Evolutionary conservation across 2,888 invertebrate species (phyloP).

Genomic region (Drosophila dives): DNA sequence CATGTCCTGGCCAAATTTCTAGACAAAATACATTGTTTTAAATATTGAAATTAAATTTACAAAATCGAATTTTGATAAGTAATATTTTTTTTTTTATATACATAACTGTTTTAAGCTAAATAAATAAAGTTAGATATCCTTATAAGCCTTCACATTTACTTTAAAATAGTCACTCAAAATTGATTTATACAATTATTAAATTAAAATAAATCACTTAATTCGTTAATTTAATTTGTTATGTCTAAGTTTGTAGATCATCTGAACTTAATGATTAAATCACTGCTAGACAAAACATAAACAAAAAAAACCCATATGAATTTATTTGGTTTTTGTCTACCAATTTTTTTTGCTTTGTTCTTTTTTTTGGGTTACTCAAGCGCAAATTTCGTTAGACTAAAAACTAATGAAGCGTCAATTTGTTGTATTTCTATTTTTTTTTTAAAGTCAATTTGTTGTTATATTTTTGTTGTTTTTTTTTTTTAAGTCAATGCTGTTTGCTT

Average conservation of each 20-base stretch:
- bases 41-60: not conserved
- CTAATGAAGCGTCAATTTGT: constrained; percentile 68
- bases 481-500: constrained; percentile 18
- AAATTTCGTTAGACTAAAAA: constrained; percentile 44
- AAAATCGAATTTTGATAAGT: not conserved
- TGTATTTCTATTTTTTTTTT: constrained; percentile 25
- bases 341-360: constrained; percentile 14
- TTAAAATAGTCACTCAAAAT: not conserved
- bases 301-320: not conserved
- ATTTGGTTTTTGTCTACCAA: not conserved
- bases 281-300: not conserved
- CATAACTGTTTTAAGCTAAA: too few relatives aligned
- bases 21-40: not conserved
- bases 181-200: not conserved
- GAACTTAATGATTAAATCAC: not conserved
- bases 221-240: too few relatives aligned
- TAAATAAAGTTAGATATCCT: not conserved
- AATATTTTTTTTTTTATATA: not conserved
- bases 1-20: not conserved
- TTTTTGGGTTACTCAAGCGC: constrained; percentile 28
- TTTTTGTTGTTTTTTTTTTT: constrained; percentile 14
- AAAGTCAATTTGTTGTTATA: constrained; percentile 44
- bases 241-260: not conserved
- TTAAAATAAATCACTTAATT: not conserved
- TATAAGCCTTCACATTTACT: not conserved